A percentile compares a stretch with the other conserved stretches of the same genome.
These are phyloP conservation scores for Pantherophis guttatus DNA, from an alignment of 2,113 vertebrate genomes.

Conservation along the genomic window DNA sequence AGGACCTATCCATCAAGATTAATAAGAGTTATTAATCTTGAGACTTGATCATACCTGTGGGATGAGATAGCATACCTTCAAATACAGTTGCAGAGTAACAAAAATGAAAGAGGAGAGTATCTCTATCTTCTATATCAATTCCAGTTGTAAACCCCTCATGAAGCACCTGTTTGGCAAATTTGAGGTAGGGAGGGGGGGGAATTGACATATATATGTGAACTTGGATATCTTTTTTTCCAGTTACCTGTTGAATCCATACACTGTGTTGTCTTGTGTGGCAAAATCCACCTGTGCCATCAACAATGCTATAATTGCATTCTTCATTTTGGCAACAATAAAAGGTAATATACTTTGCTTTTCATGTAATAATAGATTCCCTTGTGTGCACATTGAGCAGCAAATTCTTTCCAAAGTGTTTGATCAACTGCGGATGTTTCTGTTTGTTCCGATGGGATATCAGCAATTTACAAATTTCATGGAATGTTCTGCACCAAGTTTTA, in stretches of 20 bases:
- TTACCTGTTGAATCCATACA: slow-evolving; percentile 95
- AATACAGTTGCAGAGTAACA: background rate
- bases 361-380: background rate
- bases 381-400: background rate
- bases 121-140: background rate
- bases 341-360: slow-evolving; percentile 66
- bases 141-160: background rate
- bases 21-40: background rate
- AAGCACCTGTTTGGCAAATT: background rate
- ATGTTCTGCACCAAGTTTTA: background rate
- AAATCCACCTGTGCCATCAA: slow-evolving; percentile 95
- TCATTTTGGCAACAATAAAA: slow-evolving; percentile 91
- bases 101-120: background rate
- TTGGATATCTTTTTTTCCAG: slow-evolving; percentile 68
- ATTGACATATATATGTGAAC: background rate
- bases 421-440: background rate
- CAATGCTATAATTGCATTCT: slow-evolving; percentile 88
- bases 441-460: background rate
- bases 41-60: background rate
- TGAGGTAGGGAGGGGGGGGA: rapidly evolving
- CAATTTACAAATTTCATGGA: background rate
- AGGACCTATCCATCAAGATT: background rate
- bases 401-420: background rate
- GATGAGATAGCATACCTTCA: background rate
- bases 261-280: slow-evolving; percentile 93